A percentile compares a stretch with the other conserved stretches of the same genome.
Evolutionary conservation across 2,888 invertebrate species (phyloP).

Genomic region (Chrysodeixis includens): DNA sequence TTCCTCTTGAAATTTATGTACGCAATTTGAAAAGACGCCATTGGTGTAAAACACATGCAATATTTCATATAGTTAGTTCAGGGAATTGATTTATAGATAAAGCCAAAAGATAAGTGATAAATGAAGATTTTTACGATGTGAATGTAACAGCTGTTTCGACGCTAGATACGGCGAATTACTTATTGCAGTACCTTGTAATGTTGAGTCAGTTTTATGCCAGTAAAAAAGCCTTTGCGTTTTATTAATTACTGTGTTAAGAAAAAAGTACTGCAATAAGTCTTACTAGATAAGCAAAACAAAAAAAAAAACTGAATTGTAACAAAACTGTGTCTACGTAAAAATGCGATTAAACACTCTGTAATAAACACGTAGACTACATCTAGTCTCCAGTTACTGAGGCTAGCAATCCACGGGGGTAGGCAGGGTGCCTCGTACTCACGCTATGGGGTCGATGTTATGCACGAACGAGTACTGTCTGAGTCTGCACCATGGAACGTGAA

Average conservation of each 20-base stretch:
- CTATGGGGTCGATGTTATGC: conserved; percentile 84
- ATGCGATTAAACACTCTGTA: neutral
- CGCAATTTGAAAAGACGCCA: neutral
- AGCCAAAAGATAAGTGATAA: conserved; percentile 9
- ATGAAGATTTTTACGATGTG: neutral
- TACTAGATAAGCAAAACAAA: conserved; percentile 30
- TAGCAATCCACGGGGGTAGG: conserved; percentile 57
- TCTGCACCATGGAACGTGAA: conserved; percentile 79
- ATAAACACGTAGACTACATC: neutral
- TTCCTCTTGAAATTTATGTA: neutral
- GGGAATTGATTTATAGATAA: conserved; percentile 11
- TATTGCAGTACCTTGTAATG: neutral
- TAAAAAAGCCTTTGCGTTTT: neutral
- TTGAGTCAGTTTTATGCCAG: neutral
- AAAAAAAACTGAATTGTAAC: conserved; percentile 8
- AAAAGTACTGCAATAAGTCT: conserved; percentile 9
- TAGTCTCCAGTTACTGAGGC: conserved; percentile 25
- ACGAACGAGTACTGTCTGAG: conserved; percentile 82
- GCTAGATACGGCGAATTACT: neutral
- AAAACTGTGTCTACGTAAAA: conserved; percentile 9
- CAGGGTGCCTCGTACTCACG: conserved; percentile 76
- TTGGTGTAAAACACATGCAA: conserved; percentile 12
- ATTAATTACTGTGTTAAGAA: conserved; percentile 2
- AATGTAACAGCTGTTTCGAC: neutral
- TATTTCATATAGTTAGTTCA: neutral